phyloP scores from a whole-genome alignment of 1,140 invertebrate genomes.

The Calycopis cecrops region DNA sequence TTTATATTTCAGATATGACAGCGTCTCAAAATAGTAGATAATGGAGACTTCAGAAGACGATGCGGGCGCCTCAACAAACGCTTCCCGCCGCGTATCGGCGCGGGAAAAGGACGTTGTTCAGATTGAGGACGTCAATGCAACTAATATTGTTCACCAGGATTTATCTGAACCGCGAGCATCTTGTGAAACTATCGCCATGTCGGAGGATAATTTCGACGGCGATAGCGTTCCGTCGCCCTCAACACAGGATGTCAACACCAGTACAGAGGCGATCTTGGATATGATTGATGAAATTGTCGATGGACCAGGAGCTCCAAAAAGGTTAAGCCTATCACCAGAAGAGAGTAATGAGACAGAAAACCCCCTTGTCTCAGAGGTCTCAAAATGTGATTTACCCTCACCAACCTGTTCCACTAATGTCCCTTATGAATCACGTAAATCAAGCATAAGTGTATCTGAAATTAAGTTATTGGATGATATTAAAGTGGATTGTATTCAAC shows the following conservation, averaged over 20 bases:
- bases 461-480: slow-evolving; percentile 24
- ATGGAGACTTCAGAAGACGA: slow-evolving; percentile 75
- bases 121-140: slow-evolving; percentile 62
- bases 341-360: slow-evolving; percentile 25
- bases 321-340: slow-evolving; percentile 34
- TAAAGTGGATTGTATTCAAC: slow-evolving; percentile 28
- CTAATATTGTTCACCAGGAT: slow-evolving; percentile 53
- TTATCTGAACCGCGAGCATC: slow-evolving; percentile 45
- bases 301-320: slow-evolving; percentile 58
- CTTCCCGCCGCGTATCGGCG: slow-evolving; percentile 71
- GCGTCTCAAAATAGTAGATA: slow-evolving; percentile 73
- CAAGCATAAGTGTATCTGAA: slow-evolving; percentile 15
- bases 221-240: slow-evolving; percentile 65
- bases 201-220: slow-evolving; percentile 65
- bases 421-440: neutral
- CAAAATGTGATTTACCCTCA: slow-evolving; percentile 45
- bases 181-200: slow-evolving; percentile 59
- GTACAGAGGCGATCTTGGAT: slow-evolving; percentile 71
- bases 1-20: slow-evolving; percentile 74
- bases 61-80: slow-evolving; percentile 68
- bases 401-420: slow-evolving; percentile 1
- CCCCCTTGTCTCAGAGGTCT: slow-evolving; percentile 12
- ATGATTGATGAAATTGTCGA: slow-evolving; percentile 73
- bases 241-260: slow-evolving; percentile 62
- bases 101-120: slow-evolving; percentile 69